These are phyloP conservation scores for Andrena bucephala DNA, from an alignment of 2,888 invertebrate genomes.

Conservation along the genomic window DNA sequence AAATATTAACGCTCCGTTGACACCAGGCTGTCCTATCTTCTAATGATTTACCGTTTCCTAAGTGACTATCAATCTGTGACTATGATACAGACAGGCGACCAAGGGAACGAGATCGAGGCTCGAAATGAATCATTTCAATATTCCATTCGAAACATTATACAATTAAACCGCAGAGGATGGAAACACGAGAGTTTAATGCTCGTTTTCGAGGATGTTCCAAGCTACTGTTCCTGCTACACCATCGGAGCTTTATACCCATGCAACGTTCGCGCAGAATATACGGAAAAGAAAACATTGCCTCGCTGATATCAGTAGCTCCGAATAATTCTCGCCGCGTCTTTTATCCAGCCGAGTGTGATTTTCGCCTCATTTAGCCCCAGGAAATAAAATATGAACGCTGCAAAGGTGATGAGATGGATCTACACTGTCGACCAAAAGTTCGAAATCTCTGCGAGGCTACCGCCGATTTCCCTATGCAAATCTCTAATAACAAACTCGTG, in stretches of 20 bases:
- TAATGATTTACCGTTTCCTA: conserved; percentile 27
- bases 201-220: background rate
- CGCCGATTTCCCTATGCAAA: background rate
- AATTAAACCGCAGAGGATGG: too few species aligned
- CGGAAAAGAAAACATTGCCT: conserved; percentile 15
- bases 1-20: conserved; percentile 55
- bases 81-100: too few species aligned
- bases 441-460: background rate
- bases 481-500: background rate
- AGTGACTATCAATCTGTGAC: background rate
- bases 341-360: conserved; percentile 75
- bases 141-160: too few species aligned
- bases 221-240: too few species aligned
- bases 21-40: conserved; percentile 34
- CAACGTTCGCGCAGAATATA: conserved; percentile 16
- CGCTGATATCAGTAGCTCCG: conserved; percentile 31
- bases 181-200: background rate
- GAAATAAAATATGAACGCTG: conserved; percentile 64
- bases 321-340: conserved; percentile 55
- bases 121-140: background rate
- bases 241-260: background rate
- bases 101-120: too few species aligned
- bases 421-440: conserved; percentile 20
- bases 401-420: conserved; percentile 47
- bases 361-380: conserved; percentile 71